A percentile compares a stretch with the other conserved stretches of the same genome.
These are phyloP conservation scores for Chaetophractus vellerosus DNA, from an alignment of 2,797 vertebrate species.

Conservation along the genomic window DNA sequence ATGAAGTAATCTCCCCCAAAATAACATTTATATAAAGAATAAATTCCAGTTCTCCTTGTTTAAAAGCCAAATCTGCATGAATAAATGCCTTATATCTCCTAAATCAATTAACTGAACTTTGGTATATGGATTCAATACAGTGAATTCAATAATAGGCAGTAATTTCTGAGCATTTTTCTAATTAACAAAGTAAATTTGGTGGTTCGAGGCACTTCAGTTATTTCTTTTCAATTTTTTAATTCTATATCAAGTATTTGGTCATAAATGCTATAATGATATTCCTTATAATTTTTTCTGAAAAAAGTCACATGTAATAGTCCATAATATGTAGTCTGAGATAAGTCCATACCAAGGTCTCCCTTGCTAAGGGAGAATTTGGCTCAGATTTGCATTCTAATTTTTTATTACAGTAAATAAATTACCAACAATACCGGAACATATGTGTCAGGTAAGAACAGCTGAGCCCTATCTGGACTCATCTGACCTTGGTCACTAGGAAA, in stretches of 20 bases:
- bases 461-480: constrained; percentile 84
- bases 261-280: neutral
- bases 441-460: constrained; percentile 86
- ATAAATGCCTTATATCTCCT: constrained; percentile 3
- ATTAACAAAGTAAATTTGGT: constrained; percentile 56
- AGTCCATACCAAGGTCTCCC: neutral
- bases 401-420: constrained; percentile 86
- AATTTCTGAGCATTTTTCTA: constrained; percentile 25
- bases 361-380: constrained; percentile 69
- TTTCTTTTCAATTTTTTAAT: neutral
- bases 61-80: constrained; percentile 9
- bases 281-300: constrained; percentile 61
- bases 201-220: neutral
- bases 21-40: neutral
- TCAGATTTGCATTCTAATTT: constrained; percentile 77
- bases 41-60: neutral
- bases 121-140: neutral
- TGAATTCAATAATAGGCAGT: neutral
- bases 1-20: constrained; percentile 2
- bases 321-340: constrained; percentile 22
- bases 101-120: constrained; percentile 47
- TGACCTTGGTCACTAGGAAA: constrained; percentile 87
- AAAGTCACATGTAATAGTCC: neutral
- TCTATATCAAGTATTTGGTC: neutral
- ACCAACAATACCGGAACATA: constrained; percentile 84